A percentile compares a stretch with the other conserved stretches of the same genome.
Conservation (phyloP, 2,797 vertebrate species). For the Prionace glauca region DNA sequence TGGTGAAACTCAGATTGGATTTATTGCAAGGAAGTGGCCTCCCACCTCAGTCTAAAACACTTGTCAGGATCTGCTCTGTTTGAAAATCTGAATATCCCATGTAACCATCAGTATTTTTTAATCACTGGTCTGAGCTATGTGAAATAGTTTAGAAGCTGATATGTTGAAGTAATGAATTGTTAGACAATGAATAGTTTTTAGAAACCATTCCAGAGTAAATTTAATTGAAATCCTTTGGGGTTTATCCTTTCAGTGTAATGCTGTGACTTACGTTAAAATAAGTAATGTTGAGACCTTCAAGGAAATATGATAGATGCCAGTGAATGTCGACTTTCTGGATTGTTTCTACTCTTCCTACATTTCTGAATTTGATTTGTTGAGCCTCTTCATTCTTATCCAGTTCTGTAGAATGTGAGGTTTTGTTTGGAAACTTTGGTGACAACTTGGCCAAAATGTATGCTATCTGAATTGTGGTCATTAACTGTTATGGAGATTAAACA, state of each 20-base stretch:
- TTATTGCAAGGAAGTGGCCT: neutral
- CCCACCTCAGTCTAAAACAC: neutral
- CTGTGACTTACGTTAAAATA: neutral
- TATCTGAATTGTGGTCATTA: neutral
- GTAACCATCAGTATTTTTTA: neutral
- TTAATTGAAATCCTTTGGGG: slow-evolving; percentile 8
- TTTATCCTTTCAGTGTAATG: neutral
- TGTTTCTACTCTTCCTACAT: neutral
- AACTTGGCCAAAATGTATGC: neutral
- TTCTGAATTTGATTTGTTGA: slow-evolving; percentile 8
- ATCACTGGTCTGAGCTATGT: neutral
- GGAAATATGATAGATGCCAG: neutral
- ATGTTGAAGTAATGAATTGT: slow-evolving; percentile 19
- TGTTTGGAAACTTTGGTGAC: neutral
- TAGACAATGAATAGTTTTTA: slow-evolving; percentile 23
- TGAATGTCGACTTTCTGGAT: neutral
- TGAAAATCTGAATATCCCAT: neutral
- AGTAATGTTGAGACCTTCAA: neutral
- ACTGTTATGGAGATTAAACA: too few relatives aligned
- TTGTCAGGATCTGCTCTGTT: neutral
- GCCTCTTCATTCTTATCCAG: neutral
- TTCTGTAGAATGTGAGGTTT: neutral
- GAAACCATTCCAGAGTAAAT: slow-evolving; percentile 25
- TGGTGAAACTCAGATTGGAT: neutral
- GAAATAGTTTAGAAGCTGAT: slow-evolving; percentile 16